phyloP scores from a whole-genome alignment of 2,888 invertebrate genomes.

The Oegoconia quadripuncta region DNA sequence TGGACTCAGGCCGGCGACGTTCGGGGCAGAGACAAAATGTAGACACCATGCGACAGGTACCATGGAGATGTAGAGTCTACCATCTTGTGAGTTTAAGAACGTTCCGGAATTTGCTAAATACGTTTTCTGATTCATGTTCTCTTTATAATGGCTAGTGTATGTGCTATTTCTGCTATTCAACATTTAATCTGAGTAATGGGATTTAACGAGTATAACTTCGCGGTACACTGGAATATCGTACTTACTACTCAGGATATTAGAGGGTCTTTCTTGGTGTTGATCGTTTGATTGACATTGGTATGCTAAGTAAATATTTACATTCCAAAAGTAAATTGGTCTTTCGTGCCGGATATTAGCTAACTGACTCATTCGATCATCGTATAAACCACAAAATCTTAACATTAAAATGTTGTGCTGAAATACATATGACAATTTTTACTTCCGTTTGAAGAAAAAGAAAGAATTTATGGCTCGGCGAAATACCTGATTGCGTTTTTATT shows the following conservation, averaged over 20 bases:
- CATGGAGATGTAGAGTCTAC: slow-evolving; percentile 13
- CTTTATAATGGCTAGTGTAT: slow-evolving; percentile 39
- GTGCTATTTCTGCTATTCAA: slow-evolving; percentile 30
- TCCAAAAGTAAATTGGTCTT: too few relatives aligned
- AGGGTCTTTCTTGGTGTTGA: neutral
- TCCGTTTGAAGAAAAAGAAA: too few relatives aligned
- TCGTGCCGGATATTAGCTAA: too few relatives aligned
- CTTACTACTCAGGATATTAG: neutral
- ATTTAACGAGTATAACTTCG: slow-evolving; percentile 2
- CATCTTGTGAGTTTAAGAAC: slow-evolving; percentile 36
- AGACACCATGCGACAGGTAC: slow-evolving; percentile 25
- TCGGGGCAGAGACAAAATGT: slow-evolving; percentile 17
- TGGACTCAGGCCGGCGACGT: slow-evolving; percentile 27
- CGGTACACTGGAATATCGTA: too few relatives aligned
- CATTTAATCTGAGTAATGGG: slow-evolving; percentile 15
- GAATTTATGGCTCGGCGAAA: too few relatives aligned
- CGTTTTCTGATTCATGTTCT: slow-evolving; percentile 50
- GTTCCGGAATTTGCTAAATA: slow-evolving; percentile 45
- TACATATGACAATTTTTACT: too few relatives aligned
- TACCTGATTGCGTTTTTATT: neutral
- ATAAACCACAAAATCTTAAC: too few relatives aligned
- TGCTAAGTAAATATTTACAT: too few relatives aligned
- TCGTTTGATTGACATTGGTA: neutral
- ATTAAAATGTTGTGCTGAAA: too few relatives aligned
- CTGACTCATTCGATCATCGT: too few relatives aligned